These are phyloP conservation scores for Aspiorhynchus laticeps DNA, from an alignment of 2,113 vertebrate genomes.

Conservation along the genomic window DNA sequence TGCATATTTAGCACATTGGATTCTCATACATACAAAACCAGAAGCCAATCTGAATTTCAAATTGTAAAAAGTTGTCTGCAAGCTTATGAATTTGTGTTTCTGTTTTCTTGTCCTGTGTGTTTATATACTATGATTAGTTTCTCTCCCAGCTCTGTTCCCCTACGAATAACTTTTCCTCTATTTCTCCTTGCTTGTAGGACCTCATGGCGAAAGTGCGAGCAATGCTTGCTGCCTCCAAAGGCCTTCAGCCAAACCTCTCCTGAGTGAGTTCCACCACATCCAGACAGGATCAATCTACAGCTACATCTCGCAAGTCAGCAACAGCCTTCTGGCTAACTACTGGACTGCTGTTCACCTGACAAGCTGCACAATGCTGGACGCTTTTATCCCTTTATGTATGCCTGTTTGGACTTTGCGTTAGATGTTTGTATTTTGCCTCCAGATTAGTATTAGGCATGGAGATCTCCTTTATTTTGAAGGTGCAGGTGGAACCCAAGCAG, in stretches of 20 bases:
- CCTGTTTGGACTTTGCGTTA: constrained; percentile 37
- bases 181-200: constrained; percentile 76
- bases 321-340: constrained; percentile 49
- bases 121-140: not conserved
- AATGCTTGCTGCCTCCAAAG: constrained; percentile 97
- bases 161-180: not conserved
- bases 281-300: constrained; percentile 22
- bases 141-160: not conserved
- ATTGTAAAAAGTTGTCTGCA: not conserved
- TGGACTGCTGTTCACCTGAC: constrained; percentile 50
- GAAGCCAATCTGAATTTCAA: constrained; percentile 33
- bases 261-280: constrained; percentile 67
- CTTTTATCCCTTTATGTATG: constrained; percentile 42
- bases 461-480: constrained; percentile 14
- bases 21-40: constrained; percentile 31
- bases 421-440: constrained; percentile 33
- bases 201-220: constrained; percentile 99
- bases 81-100: not conserved
- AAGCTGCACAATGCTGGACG: constrained; percentile 38
- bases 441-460: constrained; percentile 5
- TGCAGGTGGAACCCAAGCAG: constrained; percentile 29
- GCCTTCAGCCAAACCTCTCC: constrained; percentile 86
- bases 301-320: constrained; percentile 50
- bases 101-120: not conserved
- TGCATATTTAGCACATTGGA: not conserved